These are phyloP conservation scores for Rousettus madagascariensis DNA, from an alignment of 2,797 vertebrate species.

Conservation along the genomic window DNA sequence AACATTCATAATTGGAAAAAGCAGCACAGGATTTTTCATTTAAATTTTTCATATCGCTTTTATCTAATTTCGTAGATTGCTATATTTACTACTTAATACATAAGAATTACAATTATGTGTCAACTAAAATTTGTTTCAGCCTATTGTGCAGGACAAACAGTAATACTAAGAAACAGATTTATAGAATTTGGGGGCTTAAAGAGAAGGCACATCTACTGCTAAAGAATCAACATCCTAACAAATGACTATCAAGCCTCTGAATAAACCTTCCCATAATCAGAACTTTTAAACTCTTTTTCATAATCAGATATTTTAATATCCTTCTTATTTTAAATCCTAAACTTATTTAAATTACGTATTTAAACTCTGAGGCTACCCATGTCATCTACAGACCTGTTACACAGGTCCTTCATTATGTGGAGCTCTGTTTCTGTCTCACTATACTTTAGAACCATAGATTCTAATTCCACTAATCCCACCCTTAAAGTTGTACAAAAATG, in stretches of 20 bases:
- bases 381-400: neutral
- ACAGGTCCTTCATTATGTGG: neutral
- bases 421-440: neutral
- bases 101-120: neutral
- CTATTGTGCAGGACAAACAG: neutral
- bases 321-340: no score
- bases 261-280: neutral
- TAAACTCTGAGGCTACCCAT: neutral
- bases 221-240: neutral
- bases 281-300: neutral
- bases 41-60: neutral
- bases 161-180: neutral
- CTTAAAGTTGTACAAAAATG: neutral
- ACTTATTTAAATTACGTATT: no score
- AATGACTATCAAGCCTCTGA: neutral
- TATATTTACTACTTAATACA: neutral
- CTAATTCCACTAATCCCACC: neutral
- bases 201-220: neutral
- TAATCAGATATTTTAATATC: no score
- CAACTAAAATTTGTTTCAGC: neutral
- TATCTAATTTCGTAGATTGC: neutral
- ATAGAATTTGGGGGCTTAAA: neutral
- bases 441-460: neutral
- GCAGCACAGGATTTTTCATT: neutral
- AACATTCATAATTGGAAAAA: neutral